Base-by-base conservation (phyloP, 2,797 vertebrate genomes). In the Numenius phaeopus region DNA sequence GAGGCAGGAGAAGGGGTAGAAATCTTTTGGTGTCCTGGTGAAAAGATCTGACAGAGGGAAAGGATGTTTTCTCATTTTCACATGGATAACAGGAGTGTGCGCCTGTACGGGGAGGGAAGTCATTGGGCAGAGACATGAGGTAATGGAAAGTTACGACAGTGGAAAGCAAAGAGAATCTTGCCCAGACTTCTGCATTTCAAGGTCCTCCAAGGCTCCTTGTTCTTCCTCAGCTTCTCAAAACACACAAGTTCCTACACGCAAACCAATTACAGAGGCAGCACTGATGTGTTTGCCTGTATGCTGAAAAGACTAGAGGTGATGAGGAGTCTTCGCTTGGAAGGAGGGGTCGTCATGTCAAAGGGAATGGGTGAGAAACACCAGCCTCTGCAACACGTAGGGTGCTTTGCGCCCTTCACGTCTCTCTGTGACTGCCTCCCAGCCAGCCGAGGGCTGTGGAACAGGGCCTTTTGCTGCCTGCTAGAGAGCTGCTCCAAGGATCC, bases 101-200 rank as follows among this genome's bases (percentile, higher is more conserved):
- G 4, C 49, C 23, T 65, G 13, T 65, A 16, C 39, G 26, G 29
- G 18, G 44, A 75, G 39, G 27, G 32, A 80, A 86, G 47, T 82
- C 66, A 52, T 44, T 27, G 24, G 34, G 17, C 27, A 80, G 47
- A 93, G 50, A 73, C 29, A 14, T 83, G 80, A 90, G 58, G 50
- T 86, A 92, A 88, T 86, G 80, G 94, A 85, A 94, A 91, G 9
- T 71, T 83, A 44, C 44, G 32, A 64, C 14, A 57, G 12, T n/a
- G 40, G 32, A 91, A 94, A 95, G 26, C 70, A 91, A 82, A 88
- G 19, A 79, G 26, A 83, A 34, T 50, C 93, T 72, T 80, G 75
- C 64, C 42, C 82, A 76, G 71, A 59, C n/a, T 77, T 83, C 58
- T 61, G 62, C 57, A 78, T 30, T 40, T 44, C 39, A 50, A 67